A percentile compares a stretch with the other conserved stretches of the same genome.
phyloP scores from a whole-genome alignment of 2,797 vertebrate species.

The Pteropus rufus region DNA sequence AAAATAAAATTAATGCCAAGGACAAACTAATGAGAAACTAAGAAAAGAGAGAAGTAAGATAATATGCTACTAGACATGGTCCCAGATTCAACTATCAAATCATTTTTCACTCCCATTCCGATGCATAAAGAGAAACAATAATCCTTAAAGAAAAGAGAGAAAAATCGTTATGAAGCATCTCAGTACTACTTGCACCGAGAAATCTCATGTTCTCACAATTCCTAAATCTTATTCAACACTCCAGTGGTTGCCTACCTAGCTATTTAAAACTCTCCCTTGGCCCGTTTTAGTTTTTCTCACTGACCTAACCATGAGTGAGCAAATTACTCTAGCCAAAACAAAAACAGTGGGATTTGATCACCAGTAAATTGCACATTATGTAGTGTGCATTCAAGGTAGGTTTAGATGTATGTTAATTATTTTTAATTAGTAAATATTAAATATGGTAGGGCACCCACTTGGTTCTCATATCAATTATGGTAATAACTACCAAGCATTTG shows the following conservation, averaged over 20 bases:
- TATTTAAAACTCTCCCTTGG: neutral
- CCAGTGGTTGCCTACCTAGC: neutral
- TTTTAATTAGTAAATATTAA: neutral
- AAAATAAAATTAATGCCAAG: neutral
- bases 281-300: conserved; percentile 24
- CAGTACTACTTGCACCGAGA: neutral
- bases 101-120: neutral
- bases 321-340: neutral
- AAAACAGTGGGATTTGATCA: neutral
- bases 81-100: neutral
- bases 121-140: neutral
- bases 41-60: neutral
- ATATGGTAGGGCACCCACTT: neutral
- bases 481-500: neutral
- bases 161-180: neutral
- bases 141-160: neutral
- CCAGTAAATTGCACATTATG: neutral
- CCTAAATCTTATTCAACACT: neutral
- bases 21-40: neutral
- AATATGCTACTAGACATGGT: neutral
- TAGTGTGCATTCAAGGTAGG: neutral
- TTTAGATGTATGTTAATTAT: neutral
- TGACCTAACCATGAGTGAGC: neutral
- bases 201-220: neutral
- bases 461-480: neutral